Evolutionary conservation across 2,113 vertebrate genomes (phyloP).

Genomic region (Gallinago media): DNA sequence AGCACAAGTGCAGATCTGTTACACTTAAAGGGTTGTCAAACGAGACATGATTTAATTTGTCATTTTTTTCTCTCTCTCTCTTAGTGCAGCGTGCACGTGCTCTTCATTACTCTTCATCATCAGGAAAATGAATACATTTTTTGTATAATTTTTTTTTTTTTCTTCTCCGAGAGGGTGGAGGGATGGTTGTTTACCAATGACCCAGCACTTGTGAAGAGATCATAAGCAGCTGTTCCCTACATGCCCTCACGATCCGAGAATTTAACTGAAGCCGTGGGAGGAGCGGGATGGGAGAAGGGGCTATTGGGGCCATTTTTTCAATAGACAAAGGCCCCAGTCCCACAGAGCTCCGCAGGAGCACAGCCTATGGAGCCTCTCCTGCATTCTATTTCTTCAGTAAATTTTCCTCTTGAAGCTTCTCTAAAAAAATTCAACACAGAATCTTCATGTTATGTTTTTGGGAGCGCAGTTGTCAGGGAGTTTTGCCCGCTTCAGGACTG

Average conservation of each 20-base stretch:
- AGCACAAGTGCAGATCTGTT: slow-evolving; percentile 79
- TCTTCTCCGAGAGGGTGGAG: neutral
- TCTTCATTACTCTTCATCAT: slow-evolving; percentile 73
- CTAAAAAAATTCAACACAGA: neutral
- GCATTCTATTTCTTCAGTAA: neutral
- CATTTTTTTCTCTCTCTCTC: slow-evolving; percentile 60
- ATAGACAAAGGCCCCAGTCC: slow-evolving; percentile 47
- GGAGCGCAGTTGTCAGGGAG: neutral
- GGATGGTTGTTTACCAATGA: slow-evolving; percentile 72
- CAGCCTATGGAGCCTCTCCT: neutral
- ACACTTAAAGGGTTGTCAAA: slow-evolving; percentile 75
- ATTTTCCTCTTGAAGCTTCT: neutral
- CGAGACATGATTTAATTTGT: slow-evolving; percentile 82
- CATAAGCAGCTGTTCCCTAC: slow-evolving; percentile 73
- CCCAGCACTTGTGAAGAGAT: slow-evolving; percentile 74
- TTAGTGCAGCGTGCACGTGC: slow-evolving; percentile 56
- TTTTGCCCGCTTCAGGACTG: neutral
- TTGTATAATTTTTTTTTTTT: slow-evolving; percentile 59
- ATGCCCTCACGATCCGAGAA: slow-evolving; percentile 54
- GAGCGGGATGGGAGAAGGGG: slow-evolving; percentile 20
- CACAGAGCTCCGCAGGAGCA: neutral
- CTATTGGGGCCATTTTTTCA: slow-evolving; percentile 1
- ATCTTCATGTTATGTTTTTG: fast-evolving
- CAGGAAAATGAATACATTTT: slow-evolving; percentile 73
- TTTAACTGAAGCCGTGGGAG: slow-evolving; percentile 34